Evolutionary conservation across 1,140 invertebrate genomes (phyloP).

Genomic region (Melipona quadrifasciata): DNA sequence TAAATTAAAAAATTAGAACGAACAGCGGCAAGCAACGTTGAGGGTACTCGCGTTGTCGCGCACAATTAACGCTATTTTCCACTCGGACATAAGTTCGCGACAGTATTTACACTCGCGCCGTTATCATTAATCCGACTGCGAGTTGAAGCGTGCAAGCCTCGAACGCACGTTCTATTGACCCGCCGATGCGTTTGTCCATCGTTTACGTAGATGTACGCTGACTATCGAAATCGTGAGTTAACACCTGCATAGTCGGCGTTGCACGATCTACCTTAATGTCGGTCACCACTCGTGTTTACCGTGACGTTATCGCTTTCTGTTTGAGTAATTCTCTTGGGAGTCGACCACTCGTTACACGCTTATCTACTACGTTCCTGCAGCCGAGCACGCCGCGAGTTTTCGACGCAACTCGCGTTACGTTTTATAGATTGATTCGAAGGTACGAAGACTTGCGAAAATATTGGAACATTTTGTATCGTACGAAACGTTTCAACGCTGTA

Average conservation of each 20-base stretch:
- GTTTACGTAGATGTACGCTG: conserved; percentile 20
- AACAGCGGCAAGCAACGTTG: neutral
- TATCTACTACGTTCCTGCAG: neutral
- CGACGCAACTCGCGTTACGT: too few species aligned
- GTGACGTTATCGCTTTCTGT: conserved; percentile 49
- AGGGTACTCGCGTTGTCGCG: neutral
- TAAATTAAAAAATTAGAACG: conserved; percentile 1
- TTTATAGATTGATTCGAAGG: too few species aligned
- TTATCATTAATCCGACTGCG: conserved; percentile 17
- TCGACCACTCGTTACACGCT: neutral
- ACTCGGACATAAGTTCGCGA: neutral
- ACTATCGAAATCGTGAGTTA: conserved; percentile 40
- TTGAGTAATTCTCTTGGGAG: conserved; percentile 36
- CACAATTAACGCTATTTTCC: neutral
- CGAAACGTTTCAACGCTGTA: too few species aligned
- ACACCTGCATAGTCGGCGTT: conserved; percentile 5
- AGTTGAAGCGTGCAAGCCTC: conserved; percentile 8
- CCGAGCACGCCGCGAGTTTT: too few species aligned
- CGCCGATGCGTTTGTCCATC: neutral
- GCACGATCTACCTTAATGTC: conserved; percentile 31
- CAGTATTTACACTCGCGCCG: neutral
- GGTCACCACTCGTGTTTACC: conserved; percentile 35
- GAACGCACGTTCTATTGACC: conserved; percentile 40
- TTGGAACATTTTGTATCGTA: too few species aligned
- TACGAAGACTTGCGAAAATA: too few species aligned